Evolutionary conservation across 2,888 invertebrate genomes (phyloP), one percentile per base, ranked within the genome.

Genomic region (Aphrophora alni): DNA sequence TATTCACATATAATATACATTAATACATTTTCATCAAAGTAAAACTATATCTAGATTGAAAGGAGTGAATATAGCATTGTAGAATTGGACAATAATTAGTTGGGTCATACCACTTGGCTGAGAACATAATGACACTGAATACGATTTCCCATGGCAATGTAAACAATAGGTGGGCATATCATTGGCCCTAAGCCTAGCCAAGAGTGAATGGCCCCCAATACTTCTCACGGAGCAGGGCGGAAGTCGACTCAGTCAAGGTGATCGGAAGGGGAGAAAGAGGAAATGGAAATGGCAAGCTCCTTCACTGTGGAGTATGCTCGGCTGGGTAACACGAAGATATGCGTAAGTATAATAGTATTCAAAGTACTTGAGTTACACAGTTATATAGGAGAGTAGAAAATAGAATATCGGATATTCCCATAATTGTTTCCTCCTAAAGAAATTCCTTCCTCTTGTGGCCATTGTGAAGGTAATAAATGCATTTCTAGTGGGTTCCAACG

Each of bases 141-240:
- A 59, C 59, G n/a, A 44, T 59, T 59, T 59, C 59, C 59, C 59
- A 59, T 59, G 59, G 59, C 59, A 21, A 59, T 59, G 59, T 59
- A 59, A 59, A 59, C 59, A 59, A 59, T 59, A 59, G 59, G 59
- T 59, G 59, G 59, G 21, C 59, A 59, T 59, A 59, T 59, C 59
- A 21, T 59, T 21, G 59, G 59, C 59, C 59, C 59, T 59, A 59
- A 59, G 59, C 59, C 59, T 21, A 59, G 59, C 59, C 59, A 59
- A 59, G 59, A 59, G 59, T 59, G 59, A 59, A 59, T 59, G 59
- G 21, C 59, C 59, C 59, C 59, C 59, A 21, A 59, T 59, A 59
- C 59, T 59, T 59, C 59, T 59, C 59, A 59, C 59, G 59, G 21
- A 21, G 59, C 59, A 21, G 59, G 59, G 59, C 59, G 59, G 59